phyloP scores from a whole-genome alignment of 1,140 invertebrate genomes.

The Sminthurides bifidus region DNA sequence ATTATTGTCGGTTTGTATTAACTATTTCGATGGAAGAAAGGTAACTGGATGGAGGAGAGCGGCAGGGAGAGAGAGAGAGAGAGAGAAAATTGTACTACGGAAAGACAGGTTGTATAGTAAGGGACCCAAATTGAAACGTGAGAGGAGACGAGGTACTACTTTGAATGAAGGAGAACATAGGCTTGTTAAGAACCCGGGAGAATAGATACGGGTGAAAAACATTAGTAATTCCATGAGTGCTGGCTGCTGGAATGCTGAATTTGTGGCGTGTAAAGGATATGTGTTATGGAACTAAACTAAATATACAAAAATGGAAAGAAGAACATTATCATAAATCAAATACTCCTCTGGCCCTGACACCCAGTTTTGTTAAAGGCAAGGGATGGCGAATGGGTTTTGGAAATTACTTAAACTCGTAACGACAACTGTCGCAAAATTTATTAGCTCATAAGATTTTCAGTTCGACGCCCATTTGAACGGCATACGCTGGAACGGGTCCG shows the following conservation, averaged over 20 bases:
- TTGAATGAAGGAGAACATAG: too few relatives aligned
- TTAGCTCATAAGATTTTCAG: slow-evolving; percentile 34
- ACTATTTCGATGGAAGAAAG: too few relatives aligned
- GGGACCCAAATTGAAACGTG: too few relatives aligned
- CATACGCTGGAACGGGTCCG: slow-evolving; percentile 22
- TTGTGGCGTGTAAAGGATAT: too few relatives aligned
- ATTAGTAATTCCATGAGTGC: too few relatives aligned
- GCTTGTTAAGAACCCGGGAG: too few relatives aligned
- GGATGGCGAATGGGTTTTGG: slow-evolving; percentile 31
- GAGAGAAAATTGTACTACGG: not conserved
- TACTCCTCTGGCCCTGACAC: slow-evolving; percentile 31
- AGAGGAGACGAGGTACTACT: too few relatives aligned
- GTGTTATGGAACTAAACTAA: too few relatives aligned
- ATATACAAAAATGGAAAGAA: slow-evolving; percentile 32
- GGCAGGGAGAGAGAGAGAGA: not conserved
- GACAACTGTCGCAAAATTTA: slow-evolving; percentile 34
- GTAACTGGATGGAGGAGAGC: too few relatives aligned
- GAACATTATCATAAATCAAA: slow-evolving; percentile 34
- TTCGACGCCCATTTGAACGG: slow-evolving; percentile 31
- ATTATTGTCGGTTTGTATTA: too few relatives aligned
- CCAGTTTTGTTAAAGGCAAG: slow-evolving; percentile 26
- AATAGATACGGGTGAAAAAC: too few relatives aligned
- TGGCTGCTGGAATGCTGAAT: too few relatives aligned
- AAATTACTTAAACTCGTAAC: slow-evolving; percentile 33
- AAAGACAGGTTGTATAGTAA: not conserved